Evolutionary conservation across 2,113 vertebrate genomes (phyloP), one percentile per base, ranked within the genome.

Genomic region (Genyomyrus donnyi): DNA sequence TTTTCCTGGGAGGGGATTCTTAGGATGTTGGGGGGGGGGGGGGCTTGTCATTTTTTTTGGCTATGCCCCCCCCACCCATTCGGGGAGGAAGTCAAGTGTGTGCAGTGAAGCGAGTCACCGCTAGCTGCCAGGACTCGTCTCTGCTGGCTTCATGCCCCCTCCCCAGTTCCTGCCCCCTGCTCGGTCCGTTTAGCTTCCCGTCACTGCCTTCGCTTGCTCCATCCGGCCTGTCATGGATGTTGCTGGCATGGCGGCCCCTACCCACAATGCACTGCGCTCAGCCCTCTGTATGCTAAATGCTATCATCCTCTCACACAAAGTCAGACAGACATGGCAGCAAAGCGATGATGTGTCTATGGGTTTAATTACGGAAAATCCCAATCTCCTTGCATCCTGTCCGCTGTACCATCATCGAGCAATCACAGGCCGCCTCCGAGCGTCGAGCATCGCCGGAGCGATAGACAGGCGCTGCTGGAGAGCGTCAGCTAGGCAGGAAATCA

Each of bases 71-170:
- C 3, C n/a, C n/a, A 19, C n/a, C 17, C 89, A 90, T 35, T 85
- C 2, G 89, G 92, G 94, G 90, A 90, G 93, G 88, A 85, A 91
- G 94, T 93, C 92, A 92, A 92, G 89, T 70, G 77, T 88, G 90
- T 88, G 70, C 85, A 89, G 58, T 92, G 53, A 88, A 83, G 90
- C 85, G 13, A 89, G 87, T 86, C 87, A 49, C 39, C 90, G 84
- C 46, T 87, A 66, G 85, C 5, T 91, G 92, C 92, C 89, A 89
- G 90, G 92, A 91, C 91, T 35, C 83, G 45, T 87, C 87, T 85
- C 53, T 89, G 86, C 85, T 90, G 88, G 85, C 91, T 93, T 93
- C 90, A 93, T 89, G n/a, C 62, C 58, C 15, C 6, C 31, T 50
- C 35, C 85, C 31, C 50, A 11, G 17, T 46, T 87, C 17, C 58